These are phyloP conservation scores for Philaethria dido DNA, from an alignment of 2,888 invertebrate species.

Conservation along the genomic window DNA sequence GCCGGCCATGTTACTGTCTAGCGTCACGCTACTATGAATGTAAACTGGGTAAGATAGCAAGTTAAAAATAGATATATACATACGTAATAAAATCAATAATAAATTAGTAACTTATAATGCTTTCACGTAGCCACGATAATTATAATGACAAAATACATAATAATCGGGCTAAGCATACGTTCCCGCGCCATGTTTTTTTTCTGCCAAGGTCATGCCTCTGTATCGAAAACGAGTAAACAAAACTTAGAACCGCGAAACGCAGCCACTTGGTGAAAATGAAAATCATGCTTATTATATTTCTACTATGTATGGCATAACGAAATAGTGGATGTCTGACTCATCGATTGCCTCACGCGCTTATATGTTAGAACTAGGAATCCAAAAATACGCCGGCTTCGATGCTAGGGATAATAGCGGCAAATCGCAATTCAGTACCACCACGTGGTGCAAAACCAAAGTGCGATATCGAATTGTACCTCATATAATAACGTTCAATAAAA, in stretches of 20 bases:
- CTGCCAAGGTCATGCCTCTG: slow-evolving; percentile 78
- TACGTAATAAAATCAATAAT: slow-evolving; percentile 67
- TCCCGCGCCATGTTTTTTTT: slow-evolving; percentile 82
- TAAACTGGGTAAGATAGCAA: slow-evolving; percentile 64
- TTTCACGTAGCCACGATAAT: slow-evolving; percentile 46
- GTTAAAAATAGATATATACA: slow-evolving; percentile 64
- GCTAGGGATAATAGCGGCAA: slow-evolving; percentile 46
- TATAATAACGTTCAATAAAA: slow-evolving; percentile 75
- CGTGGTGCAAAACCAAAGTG: slow-evolving; percentile 54
- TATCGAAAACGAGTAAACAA: slow-evolving; percentile 81
- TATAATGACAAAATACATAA: slow-evolving; percentile 56
- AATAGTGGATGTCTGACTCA: slow-evolving; percentile 59
- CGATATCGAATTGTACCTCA: slow-evolving; percentile 50
- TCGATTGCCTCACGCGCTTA: slow-evolving; percentile 71
- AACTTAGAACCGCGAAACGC: slow-evolving; percentile 54
- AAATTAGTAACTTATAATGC: slow-evolving; percentile 44
- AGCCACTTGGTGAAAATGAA: slow-evolving; percentile 40
- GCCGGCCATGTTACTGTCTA: slow-evolving; percentile 80
- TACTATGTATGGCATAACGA: slow-evolving; percentile 48
- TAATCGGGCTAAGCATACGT: slow-evolving; percentile 67
- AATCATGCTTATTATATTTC: slow-evolving; percentile 39
- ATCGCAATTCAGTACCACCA: slow-evolving; percentile 50
- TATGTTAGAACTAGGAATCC: slow-evolving; percentile 65
- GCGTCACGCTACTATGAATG: slow-evolving; percentile 78
- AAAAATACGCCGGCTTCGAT: slow-evolving; percentile 75